phyloP scores from a whole-genome alignment of 2,113 vertebrate species.

The Arizona elegans region DNA sequence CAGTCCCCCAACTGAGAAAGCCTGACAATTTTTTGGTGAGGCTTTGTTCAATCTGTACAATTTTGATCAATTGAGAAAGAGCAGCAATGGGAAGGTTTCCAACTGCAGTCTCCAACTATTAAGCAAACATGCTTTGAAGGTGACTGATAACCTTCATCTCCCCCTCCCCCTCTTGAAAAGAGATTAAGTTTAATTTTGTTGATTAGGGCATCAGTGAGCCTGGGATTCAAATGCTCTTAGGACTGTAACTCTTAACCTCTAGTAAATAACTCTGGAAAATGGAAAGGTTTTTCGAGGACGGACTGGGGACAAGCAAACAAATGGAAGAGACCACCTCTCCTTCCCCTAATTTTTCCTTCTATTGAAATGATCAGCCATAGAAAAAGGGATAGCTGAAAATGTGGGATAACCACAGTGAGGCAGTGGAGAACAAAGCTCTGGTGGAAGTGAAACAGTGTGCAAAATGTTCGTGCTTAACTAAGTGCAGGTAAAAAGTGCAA shows the following conservation, averaged over 20 bases:
- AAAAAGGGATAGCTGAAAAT: neutral
- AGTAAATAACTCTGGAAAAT: conserved; percentile 30
- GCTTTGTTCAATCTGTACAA: neutral
- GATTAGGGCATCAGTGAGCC: neutral
- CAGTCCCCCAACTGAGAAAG: neutral
- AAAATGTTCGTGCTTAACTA: conserved; percentile 25
- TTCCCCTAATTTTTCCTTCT: neutral
- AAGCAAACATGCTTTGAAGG: neutral
- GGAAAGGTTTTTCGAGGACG: conserved; percentile 27
- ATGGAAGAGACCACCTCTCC: neutral
- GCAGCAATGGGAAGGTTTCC: neutral
- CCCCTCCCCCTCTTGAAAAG: neutral
- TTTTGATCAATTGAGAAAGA: conserved; percentile 34
- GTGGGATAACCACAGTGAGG: conserved; percentile 58
- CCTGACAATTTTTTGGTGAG: neutral
- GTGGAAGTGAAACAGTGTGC: conserved; percentile 54
- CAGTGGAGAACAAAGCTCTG: conserved; percentile 71
- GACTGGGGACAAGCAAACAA: neutral
- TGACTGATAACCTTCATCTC: neutral
- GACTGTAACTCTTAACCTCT: conserved; percentile 30
- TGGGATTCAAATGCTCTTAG: neutral
- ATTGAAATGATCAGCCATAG: neutral
- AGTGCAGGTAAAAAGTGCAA: conserved; percentile 56
- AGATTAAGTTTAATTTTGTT: neutral
- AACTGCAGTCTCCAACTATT: conserved; percentile 14